Percentiles rank a stretch among this genome's conserved stretches.
phyloP scores from a whole-genome alignment of 2,888 invertebrate species.

The Dasypogon diadema region DNA sequence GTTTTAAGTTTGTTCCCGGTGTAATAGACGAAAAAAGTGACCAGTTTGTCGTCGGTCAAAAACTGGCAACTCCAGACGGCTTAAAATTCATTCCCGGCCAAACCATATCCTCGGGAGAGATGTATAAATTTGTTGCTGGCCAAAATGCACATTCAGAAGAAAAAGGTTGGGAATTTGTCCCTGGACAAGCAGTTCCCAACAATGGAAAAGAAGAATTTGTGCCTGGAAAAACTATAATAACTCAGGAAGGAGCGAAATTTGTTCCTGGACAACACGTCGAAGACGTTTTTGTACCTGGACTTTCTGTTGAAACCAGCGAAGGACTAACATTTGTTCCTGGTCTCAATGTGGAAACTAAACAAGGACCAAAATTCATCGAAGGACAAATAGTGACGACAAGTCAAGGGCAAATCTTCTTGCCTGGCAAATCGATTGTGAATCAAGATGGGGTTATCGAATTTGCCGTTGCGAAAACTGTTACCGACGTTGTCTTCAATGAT shows the following conservation, averaged over 20 bases:
- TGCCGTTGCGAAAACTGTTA: slow-evolving; percentile 45
- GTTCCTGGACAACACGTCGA: slow-evolving; percentile 75
- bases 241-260: slow-evolving; percentile 75
- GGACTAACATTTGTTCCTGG: slow-evolving; percentile 74
- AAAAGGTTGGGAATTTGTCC: slow-evolving; percentile 74
- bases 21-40: slow-evolving; percentile 70
- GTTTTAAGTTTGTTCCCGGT: slow-evolving; percentile 75
- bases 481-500: slow-evolving; percentile 67
- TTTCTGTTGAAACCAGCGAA: slow-evolving; percentile 74
- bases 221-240: slow-evolving; percentile 75
- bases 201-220: slow-evolving; percentile 72
- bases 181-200: slow-evolving; percentile 73
- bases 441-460: slow-evolving; percentile 72
- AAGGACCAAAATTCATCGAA: slow-evolving; percentile 81
- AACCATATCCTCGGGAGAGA: slow-evolving; percentile 72
- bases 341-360: slow-evolving; percentile 78
- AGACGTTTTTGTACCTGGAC: slow-evolving; percentile 72
- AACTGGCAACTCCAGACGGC: slow-evolving; percentile 70
- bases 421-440: slow-evolving; percentile 72
- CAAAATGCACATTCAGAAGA: slow-evolving; percentile 71
- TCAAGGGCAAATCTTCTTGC: slow-evolving; percentile 74
- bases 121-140: slow-evolving; percentile 76
- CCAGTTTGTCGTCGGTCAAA: slow-evolving; percentile 74
- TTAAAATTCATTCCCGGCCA: slow-evolving; percentile 75
- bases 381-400: slow-evolving; percentile 82